A percentile compares a stretch with the other conserved stretches of the same genome.
These are phyloP conservation scores for Stegodyphus dumicola DNA, from an alignment of 1,140 invertebrate species.

Conservation along the genomic window DNA sequence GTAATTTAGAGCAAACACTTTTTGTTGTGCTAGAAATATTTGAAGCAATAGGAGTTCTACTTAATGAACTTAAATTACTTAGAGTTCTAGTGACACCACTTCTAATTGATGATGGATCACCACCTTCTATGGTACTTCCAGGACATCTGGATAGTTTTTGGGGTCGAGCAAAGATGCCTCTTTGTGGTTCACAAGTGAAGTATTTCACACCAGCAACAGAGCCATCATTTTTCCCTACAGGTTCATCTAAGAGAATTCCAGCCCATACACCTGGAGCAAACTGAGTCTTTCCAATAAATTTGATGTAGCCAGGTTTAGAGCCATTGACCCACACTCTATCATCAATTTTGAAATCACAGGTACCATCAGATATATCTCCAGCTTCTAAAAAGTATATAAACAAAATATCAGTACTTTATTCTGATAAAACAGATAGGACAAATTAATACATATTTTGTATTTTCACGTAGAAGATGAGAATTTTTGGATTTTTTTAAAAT, in stretches of 20 bases:
- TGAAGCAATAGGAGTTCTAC: conserved; percentile 1
- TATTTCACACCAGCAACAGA: conserved; percentile 90
- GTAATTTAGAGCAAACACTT: conserved; percentile 71
- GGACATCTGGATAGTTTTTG: conserved; percentile 23
- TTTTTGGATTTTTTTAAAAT: too few relatives aligned
- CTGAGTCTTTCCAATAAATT: conserved; percentile 93
- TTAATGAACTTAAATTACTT: conserved; percentile 6
- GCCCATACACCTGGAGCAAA: conserved; percentile 97
- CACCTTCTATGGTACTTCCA: not conserved
- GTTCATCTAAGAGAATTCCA: conserved; percentile 92
- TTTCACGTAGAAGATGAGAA: too few relatives aligned
- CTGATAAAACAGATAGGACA: too few relatives aligned
- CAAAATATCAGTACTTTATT: not conserved
- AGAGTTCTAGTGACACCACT: not conserved
- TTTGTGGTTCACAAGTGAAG: conserved; percentile 92
- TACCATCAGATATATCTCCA: conserved; percentile 75
- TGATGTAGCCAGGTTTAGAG: conserved; percentile 91
- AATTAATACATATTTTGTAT: too few relatives aligned
- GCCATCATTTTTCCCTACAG: conserved; percentile 97
- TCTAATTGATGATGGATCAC: not conserved
- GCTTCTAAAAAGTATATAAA: conserved; percentile 23
- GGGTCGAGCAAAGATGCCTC: conserved; percentile 91
- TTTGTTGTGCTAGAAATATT: conserved; percentile 16
- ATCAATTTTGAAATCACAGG: conserved; percentile 95
- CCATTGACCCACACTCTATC: conserved; percentile 95